Percentiles rank a stretch among this genome's conserved stretches.
Evolutionary conservation across 1,140 invertebrate genomes (phyloP).

Genomic region (Cotesia typhae): DNA sequence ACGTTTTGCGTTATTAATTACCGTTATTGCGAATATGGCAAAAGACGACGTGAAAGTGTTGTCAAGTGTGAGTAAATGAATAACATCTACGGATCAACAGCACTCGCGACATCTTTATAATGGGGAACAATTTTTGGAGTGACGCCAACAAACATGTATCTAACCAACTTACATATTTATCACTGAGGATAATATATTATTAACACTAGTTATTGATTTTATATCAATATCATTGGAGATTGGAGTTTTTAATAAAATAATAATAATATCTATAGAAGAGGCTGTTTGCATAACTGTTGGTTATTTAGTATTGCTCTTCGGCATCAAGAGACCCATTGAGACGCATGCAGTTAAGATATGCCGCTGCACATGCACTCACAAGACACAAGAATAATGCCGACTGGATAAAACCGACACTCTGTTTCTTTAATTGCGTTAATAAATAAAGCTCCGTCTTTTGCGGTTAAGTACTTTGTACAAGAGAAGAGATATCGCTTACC

Average conservation of each 20-base stretch:
- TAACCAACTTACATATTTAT: neutral
- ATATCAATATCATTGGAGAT: neutral
- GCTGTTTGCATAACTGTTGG: too few species aligned
- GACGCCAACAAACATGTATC: slow-evolving; percentile 15
- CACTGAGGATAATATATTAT: neutral
- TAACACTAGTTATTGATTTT: too few species aligned
- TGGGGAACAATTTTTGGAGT: slow-evolving; percentile 27
- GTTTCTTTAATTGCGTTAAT: slow-evolving; percentile 66
- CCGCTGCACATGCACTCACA: slow-evolving; percentile 41
- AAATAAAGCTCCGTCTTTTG: slow-evolving; percentile 59
- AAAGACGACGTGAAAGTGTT: neutral
- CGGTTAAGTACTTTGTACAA: neutral
- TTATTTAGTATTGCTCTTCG: slow-evolving; percentile 31
- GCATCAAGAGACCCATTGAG: neutral
- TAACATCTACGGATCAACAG: slow-evolving; percentile 17
- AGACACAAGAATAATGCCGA: slow-evolving; percentile 52
- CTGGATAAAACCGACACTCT: slow-evolving; percentile 50
- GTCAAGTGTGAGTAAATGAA: too few species aligned
- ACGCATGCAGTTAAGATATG: too few species aligned
- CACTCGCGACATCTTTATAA: slow-evolving; percentile 34
- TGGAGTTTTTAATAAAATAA: slow-evolving; percentile 24
- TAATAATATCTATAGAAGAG: slow-evolving; percentile 35
- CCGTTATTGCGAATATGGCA: neutral
- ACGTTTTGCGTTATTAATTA: slow-evolving; percentile 56
- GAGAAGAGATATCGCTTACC: slow-evolving; percentile 3